Base-by-base conservation (phyloP, 1,140 invertebrate genomes). In the Eueides isabella region DNA sequence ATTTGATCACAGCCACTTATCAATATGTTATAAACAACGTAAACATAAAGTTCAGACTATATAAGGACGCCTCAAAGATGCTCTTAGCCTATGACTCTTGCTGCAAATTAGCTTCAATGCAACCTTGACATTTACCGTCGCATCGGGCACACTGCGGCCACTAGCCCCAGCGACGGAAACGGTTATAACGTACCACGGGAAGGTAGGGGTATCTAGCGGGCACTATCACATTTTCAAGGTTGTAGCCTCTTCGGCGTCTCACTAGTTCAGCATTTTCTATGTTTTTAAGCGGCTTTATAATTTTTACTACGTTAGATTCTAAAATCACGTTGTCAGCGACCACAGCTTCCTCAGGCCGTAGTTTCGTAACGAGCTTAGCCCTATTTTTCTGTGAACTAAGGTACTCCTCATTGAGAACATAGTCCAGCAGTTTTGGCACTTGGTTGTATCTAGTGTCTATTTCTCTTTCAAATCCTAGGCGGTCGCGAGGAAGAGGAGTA, bases 161-260 rank as follows among this genome's bases (percentile, higher is more conserved):
- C 84, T 92, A 91, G 87, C 90, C 90, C 88, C 90, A 91, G 44
- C 89, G 85, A 63, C 91, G 91, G 77, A 89, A 88, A 65, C 90
- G 84, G 80, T 86, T 89, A 77, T 85, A 92, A 19, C 81, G 81
- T 72, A 84, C 82, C 67, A 89, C 87, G 7, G 89, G 83, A 28
- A 92, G 81, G 74, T 93, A 92, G 55, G 91, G 90, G 68, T 92
- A 93, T 75, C 92, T 80, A 48, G 91, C 88, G 9, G 93, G 93
- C 62, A 94, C 93, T 69, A 89, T 85, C 71, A 93, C 93, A 72
- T 94, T 89, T 80, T 94, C 92, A 64, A 94, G 78, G 81, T 94
- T 94, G 80, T 93, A 93, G n/a, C 93, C 93, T 11, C 93, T 87
- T n/a, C 89, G 82, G 64, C 85, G 85, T 72, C 93, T 80, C 67